Base-by-base conservation (phyloP, 1,140 invertebrate genomes). In the Neocloeon triangulifer region DNA sequence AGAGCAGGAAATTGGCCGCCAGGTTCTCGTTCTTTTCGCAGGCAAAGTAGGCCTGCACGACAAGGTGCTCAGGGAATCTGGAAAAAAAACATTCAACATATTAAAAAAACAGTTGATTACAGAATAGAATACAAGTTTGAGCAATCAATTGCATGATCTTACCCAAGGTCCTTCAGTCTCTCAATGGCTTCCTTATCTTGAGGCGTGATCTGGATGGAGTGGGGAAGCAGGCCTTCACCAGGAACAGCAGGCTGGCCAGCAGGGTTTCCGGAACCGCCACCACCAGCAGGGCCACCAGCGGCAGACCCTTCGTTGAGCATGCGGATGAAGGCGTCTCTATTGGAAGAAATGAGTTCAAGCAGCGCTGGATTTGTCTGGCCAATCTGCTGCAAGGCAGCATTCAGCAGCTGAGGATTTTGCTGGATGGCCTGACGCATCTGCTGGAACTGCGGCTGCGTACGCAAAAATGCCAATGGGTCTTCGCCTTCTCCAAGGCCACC, bases 21-120 rank as follows among this genome's bases (percentile, higher is more conserved):
- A 95, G 63, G 52, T 96, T 92, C 63, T 97, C 91, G 61, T 97
- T 94, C 50, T 95, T 96, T 56, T 97, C 91, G 63, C 92, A 97
- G n/a, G 91, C 91, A 62, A 96, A 96, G 49, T 97, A 97, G 20
- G 92, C 92, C 65, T 97, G 88, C 40, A 98, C 67, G 26, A 92
- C 91, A 55, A 96, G 69, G 50, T 88, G 75, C 59, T 98, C 92
- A 5, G 88, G 80, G 55, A 98, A 98, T 34, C 92, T 92, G n/a
- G n/a, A n/a, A n/a, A n/a, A n/a, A n/a, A n/a, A n/a, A n/a, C n/a
- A n/a, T n/a, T n/a, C n/a, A n/a, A n/a, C n/a, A n/a, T n/a, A n/a
- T n/a, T n/a, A n/a, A n/a, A n/a, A n/a, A n/a, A n/a, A n/a, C n/a
- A n/a, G n/a, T n/a, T n/a, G n/a, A n/a, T n/a, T n/a, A n/a, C n/a